Percentiles rank a stretch among this genome's conserved stretches.
Evolutionary conservation across 2,797 vertebrate genomes (phyloP).

Genomic region (Pogonophryne albipinna): DNA sequence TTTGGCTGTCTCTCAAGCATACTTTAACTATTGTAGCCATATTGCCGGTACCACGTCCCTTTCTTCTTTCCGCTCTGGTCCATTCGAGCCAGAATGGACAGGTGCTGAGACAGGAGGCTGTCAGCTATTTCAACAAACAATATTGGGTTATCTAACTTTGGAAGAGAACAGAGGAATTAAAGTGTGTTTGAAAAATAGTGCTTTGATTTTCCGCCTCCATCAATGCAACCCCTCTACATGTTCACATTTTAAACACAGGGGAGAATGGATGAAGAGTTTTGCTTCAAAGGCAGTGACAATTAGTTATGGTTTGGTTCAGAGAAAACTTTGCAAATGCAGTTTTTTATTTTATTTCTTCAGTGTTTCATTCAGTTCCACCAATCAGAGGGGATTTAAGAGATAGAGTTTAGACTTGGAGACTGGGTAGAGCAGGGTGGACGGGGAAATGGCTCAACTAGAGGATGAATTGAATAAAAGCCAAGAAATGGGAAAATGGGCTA

Average conservation of each 20-base stretch:
- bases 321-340: conserved; percentile 58
- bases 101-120: conserved; percentile 72
- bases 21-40: conserved; percentile 77
- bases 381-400: conserved; percentile 75
- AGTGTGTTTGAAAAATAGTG: conserved; percentile 9
- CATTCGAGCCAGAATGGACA: conserved; percentile 68
- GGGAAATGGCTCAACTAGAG: conserved; percentile 74
- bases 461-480: conserved; percentile 82
- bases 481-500: conserved; percentile 80
- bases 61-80: conserved; percentile 66
- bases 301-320: conserved; percentile 41
- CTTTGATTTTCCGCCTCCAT: conserved; percentile 53
- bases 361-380: conserved; percentile 62
- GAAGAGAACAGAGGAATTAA: conserved; percentile 50
- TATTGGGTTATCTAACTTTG: conserved; percentile 72
- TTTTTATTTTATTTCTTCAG: conserved; percentile 44
- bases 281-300: conserved; percentile 51
- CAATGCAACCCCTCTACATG: conserved; percentile 17
- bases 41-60: conserved; percentile 58
- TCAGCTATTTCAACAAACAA: conserved; percentile 72
- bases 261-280: conserved; percentile 21
- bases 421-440: conserved; percentile 57
- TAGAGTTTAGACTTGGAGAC: conserved; percentile 70
- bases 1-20: conserved; percentile 83
- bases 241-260: conserved; percentile 32